Conservation (phyloP, 1,140 invertebrate genomes). For the Argopecten irradians region DNA sequence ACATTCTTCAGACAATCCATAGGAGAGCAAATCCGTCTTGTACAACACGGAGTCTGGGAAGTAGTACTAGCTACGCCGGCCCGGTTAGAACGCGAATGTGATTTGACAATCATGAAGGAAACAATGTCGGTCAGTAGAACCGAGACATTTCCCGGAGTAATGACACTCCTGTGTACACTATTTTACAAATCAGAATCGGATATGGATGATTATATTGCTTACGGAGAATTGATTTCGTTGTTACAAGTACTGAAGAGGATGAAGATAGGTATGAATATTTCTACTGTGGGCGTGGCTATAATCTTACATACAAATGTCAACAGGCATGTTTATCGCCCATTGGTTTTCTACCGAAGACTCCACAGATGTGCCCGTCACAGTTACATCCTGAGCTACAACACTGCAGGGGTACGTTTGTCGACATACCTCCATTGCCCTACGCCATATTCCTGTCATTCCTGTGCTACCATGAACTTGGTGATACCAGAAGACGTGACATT, state of each 20-base stretch:
- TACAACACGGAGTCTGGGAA: too few species aligned
- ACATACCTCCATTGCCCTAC: too few species aligned
- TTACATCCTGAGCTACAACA: not conserved
- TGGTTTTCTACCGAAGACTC: not conserved
- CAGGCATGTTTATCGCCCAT: not conserved
- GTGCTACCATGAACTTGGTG: too few species aligned
- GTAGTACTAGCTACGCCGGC: too few species aligned
- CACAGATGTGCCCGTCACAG: not conserved
- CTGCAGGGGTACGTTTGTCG: not conserved
- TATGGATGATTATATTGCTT: not conserved
- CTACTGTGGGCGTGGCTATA: too few species aligned
- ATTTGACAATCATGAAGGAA: too few species aligned
- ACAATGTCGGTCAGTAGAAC: too few species aligned
- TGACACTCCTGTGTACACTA: not conserved
- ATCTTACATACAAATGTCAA: not conserved
- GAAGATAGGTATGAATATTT: not conserved
- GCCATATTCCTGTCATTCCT: too few species aligned
- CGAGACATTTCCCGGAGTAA: too few species aligned
- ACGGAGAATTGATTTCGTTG: not conserved
- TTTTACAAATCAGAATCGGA: not conserved
- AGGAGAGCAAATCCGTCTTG: too few species aligned
- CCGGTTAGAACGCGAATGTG: too few species aligned
- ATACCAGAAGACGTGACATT: not conserved
- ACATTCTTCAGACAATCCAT: too few species aligned
- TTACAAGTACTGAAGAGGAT: not conserved